Evolutionary conservation across 2,797 vertebrate species (phyloP).

Genomic region (Phylloscopus collybita): DNA sequence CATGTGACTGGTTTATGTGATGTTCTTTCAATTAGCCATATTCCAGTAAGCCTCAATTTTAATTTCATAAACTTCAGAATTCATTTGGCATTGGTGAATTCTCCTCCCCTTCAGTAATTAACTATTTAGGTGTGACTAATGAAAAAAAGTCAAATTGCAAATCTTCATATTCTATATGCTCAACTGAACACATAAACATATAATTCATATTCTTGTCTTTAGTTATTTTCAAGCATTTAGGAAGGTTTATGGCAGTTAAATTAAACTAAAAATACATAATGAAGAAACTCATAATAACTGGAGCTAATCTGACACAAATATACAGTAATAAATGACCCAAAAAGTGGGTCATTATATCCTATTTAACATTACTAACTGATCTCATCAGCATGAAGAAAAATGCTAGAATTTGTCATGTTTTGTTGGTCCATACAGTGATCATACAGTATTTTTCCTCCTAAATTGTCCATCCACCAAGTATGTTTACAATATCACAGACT

Average conservation of each 20-base stretch:
- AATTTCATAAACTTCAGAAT: constrained; percentile 23
- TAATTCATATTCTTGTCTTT: neutral
- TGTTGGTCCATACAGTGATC: neutral
- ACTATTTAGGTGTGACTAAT: constrained; percentile 20
- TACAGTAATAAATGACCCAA: neutral
- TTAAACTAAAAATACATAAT: neutral
- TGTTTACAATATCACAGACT: neutral
- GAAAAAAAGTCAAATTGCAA: neutral
- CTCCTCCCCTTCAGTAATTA: neutral
- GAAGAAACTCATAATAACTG: neutral
- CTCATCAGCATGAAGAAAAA: neutral
- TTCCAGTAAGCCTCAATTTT: constrained; percentile 11
- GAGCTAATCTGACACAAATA: neutral
- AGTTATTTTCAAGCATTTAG: neutral
- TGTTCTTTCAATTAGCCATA: neutral
- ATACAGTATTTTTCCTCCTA: neutral
- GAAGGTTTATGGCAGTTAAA: neutral
- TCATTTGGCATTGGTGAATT: neutral
- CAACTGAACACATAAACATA: neutral
- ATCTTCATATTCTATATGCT: neutral
- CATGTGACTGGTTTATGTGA: neutral
- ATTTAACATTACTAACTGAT: neutral
- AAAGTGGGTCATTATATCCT: neutral
- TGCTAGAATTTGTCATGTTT: neutral
- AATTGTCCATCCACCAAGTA: neutral